phyloP scores from a whole-genome alignment of 2,113 vertebrate genomes.

The Nyctibius bracteatus region DNA sequence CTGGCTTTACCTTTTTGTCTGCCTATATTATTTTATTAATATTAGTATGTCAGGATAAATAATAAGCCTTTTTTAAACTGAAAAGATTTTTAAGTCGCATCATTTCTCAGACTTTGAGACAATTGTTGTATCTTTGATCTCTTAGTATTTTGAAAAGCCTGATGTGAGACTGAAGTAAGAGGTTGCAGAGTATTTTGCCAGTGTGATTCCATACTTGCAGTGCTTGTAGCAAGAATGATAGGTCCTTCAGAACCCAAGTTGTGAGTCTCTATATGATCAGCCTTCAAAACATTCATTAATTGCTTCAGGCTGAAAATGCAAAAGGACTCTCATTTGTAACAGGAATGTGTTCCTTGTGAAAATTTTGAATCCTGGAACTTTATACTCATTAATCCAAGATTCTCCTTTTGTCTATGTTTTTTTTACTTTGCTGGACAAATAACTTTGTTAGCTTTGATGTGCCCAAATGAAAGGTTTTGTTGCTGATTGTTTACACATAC shows the following conservation, averaged over 20 bases:
- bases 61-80: neutral
- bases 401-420: neutral
- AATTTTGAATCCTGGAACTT: neutral
- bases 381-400: neutral
- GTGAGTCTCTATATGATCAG: neutral
- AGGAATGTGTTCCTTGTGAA: neutral
- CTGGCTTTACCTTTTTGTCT: neutral
- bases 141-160: neutral
- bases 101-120: neutral
- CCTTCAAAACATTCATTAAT: neutral
- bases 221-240: neutral
- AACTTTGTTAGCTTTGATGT: conserved; percentile 25
- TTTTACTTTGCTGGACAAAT: neutral
- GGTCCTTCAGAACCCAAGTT: neutral
- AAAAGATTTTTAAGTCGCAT: neutral
- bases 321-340: neutral
- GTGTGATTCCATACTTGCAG: neutral
- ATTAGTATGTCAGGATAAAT: neutral
- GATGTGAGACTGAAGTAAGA: neutral
- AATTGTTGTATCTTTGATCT: neutral
- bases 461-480: conserved; percentile 31
- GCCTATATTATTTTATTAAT: neutral
- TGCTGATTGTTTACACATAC: neutral
- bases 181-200: neutral
- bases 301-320: neutral